phyloP scores from a whole-genome alignment of 2,888 invertebrate genomes.

The Tridacna crocea region DNA sequence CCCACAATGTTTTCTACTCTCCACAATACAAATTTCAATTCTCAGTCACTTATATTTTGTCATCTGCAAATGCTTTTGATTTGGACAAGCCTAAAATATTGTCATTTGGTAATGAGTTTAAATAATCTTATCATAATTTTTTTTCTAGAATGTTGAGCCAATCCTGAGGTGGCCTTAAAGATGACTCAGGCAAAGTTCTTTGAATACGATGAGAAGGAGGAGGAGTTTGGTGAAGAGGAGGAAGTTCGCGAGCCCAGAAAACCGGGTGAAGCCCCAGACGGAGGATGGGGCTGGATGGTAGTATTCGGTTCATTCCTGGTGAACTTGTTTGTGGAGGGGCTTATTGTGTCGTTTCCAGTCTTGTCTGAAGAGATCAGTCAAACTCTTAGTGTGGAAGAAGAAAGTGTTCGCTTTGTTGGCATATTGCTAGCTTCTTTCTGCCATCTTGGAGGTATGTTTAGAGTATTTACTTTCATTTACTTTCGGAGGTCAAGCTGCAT shows the following conservation, averaged over 20 bases:
- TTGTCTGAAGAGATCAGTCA: constrained; percentile 33
- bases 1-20: background rate
- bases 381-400: constrained; percentile 25
- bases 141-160: constrained; percentile 7
- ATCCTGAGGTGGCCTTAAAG: constrained; percentile 20
- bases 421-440: constrained; percentile 93
- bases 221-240: constrained; percentile 56
- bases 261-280: constrained; percentile 76
- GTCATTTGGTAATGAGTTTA: background rate
- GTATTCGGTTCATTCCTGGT: constrained; percentile 77
- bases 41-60: too few relatives aligned
- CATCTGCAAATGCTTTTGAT: background rate
- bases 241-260: constrained; percentile 55
- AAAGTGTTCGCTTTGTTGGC: constrained; percentile 56
- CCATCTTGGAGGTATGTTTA: constrained; percentile 87
- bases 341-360: constrained; percentile 31
- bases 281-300: constrained; percentile 82
- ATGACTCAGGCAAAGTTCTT: constrained; percentile 51
- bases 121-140: background rate
- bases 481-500: too few relatives aligned
- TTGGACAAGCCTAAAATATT: background rate
- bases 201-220: constrained; percentile 62
- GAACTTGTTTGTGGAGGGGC: constrained; percentile 57
- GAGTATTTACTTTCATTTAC: background rate
- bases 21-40: too few relatives aligned